These are phyloP conservation scores for Astyanax mexicanus DNA, from an alignment of 2,797 vertebrate species.

Conservation along the genomic window DNA sequence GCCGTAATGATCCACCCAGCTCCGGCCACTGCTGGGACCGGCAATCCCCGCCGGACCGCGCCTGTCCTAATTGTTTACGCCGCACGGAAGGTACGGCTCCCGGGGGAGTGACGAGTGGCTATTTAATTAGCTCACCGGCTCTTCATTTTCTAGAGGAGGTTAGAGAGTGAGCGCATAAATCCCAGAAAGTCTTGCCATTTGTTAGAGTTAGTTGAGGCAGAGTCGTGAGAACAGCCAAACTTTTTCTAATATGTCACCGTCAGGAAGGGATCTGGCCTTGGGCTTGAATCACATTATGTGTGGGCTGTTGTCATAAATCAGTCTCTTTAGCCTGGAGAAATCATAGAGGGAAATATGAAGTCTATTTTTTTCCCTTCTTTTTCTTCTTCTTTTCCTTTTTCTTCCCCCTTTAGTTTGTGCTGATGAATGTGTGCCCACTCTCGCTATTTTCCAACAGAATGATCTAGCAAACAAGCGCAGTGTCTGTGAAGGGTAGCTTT, in stretches of 20 bases:
- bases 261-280: constrained; percentile 63
- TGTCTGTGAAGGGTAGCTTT: constrained; percentile 37
- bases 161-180: constrained; percentile 48
- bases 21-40: constrained; percentile 37
- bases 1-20: constrained; percentile 55
- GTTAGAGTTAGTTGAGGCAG: constrained; percentile 48
- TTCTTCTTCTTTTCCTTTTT: background rate
- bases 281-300: constrained; percentile 67
- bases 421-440: constrained; percentile 58
- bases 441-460: constrained; percentile 54
- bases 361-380: background rate
- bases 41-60: constrained; percentile 27
- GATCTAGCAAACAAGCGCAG: constrained; percentile 46
- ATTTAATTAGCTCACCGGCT: constrained; percentile 60
- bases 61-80: constrained; percentile 63
- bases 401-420: constrained; percentile 26
- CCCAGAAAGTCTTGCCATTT: constrained; percentile 41
- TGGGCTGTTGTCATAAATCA: constrained; percentile 65
- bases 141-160: constrained; percentile 50
- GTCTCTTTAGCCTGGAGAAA: constrained; percentile 61
- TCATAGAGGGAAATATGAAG: constrained; percentile 53
- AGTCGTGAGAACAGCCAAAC: constrained; percentile 54
- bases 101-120: constrained; percentile 43
- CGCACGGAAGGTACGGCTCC: constrained; percentile 43
- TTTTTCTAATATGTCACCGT: constrained; percentile 65